Evolutionary conservation across 1,140 invertebrate genomes (phyloP).

Genomic region (Parapsyche elsis): DNA sequence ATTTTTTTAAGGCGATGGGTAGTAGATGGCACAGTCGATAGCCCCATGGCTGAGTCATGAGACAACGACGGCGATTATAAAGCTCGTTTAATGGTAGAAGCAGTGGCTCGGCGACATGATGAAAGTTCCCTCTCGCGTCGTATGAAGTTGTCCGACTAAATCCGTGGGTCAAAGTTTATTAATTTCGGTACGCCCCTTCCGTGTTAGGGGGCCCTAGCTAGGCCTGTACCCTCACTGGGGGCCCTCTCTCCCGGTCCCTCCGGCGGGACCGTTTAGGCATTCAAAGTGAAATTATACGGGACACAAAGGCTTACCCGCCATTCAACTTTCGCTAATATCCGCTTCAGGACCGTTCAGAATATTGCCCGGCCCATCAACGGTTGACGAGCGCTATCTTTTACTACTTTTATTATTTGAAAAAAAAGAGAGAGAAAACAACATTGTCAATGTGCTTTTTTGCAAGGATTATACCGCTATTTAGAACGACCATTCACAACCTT

Average conservation of each 20-base stretch:
- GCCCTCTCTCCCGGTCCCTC: background rate
- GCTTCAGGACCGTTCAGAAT: background rate
- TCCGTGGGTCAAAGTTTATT: constrained; percentile 44
- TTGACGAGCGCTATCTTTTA: background rate
- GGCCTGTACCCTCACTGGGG: background rate
- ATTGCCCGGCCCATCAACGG: background rate
- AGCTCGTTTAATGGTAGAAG: background rate
- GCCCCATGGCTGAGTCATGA: no score
- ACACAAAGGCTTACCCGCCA: constrained; percentile 6
- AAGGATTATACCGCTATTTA: no score
- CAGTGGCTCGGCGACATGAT: background rate
- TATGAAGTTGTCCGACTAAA: constrained; percentile 35
- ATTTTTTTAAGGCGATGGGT: no score
- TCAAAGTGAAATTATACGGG: constrained; percentile 9
- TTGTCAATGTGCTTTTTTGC: no score
- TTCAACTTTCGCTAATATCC: constrained; percentile 33
- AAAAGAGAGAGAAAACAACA: no score
- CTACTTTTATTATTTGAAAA: no score
- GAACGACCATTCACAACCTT: no score
- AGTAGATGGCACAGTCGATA: no score
- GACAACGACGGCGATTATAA: no score
- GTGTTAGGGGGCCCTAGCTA: constrained; percentile 18
- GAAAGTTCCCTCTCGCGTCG: background rate
- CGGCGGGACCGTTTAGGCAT: background rate
- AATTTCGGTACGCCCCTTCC: constrained; percentile 48